Evolutionary conservation across 2,888 invertebrate genomes (phyloP).

Genomic region (Ophioninae sp.): DNA sequence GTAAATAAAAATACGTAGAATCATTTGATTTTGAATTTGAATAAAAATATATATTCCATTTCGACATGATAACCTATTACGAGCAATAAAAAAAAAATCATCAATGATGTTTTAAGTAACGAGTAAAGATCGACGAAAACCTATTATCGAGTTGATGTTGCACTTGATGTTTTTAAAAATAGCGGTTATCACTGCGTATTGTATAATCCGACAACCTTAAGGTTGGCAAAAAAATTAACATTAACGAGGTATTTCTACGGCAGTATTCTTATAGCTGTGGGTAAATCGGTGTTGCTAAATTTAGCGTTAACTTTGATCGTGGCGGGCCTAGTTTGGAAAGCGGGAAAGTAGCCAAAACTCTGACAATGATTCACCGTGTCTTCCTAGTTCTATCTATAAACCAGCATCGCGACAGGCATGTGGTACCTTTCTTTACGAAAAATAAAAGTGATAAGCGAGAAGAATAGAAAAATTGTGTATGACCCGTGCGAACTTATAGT

Average conservation of each 20-base stretch:
- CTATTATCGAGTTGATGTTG: too few species aligned
- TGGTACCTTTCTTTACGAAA: constrained; percentile 59
- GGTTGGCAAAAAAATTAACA: background rate
- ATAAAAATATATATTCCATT: too few species aligned
- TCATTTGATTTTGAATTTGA: too few species aligned
- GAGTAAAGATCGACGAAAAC: too few species aligned
- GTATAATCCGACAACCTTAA: background rate
- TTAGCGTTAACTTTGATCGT: constrained; percentile 75
- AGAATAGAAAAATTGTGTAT: background rate
- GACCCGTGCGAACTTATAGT: background rate
- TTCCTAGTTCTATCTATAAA: constrained; percentile 77
- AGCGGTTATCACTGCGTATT: background rate
- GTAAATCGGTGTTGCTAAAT: constrained; percentile 68
- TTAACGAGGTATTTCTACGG: constrained; percentile 49
- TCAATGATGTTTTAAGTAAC: too few species aligned
- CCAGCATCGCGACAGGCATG: constrained; percentile 66
- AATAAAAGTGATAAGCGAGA: background rate
- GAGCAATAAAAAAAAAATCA: too few species aligned
- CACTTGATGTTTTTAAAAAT: background rate
- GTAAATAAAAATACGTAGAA: too few species aligned
- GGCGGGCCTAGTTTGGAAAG: constrained; percentile 77
- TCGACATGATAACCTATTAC: too few species aligned
- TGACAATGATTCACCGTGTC: constrained; percentile 76
- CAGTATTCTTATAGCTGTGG: constrained; percentile 46
- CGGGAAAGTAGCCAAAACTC: constrained; percentile 75